Evolutionary conservation across 2,797 vertebrate species (phyloP), one percentile per base, ranked within the genome.

Genomic region (Pterois miles): DNA sequence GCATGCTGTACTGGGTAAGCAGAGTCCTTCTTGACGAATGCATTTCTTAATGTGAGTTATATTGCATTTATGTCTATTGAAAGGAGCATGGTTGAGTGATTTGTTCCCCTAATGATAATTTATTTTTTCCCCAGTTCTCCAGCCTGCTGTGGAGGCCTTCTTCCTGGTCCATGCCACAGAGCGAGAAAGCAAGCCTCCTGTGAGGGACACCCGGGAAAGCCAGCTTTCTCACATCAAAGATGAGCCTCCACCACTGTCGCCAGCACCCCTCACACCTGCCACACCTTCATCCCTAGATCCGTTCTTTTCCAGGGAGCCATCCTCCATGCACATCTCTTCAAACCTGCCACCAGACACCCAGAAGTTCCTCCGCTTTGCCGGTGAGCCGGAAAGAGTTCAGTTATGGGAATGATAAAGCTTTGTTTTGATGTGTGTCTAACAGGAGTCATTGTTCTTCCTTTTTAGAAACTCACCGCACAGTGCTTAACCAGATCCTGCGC

Each of bases 91-190:
- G 1, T 36, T 36, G 2, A 54, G 12, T 65, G 33, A 73, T 12
- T 3, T 63, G 7, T 50, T 60, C 3, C 5, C 13, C 2, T 67
- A 52, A 67, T 53, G 1, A 7, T 66, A 0, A 40, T 59, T 48
- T 14, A 20, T 5, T 71, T 52, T 68, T 63, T 34, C 2, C 12
- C 8, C 72, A 98, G 97, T 99, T 78, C 93, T 99, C 13, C 98
- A 99, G 88, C 98, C 98, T 5, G 98, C 98, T 0, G 98, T 99
- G 25, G 98, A 99, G 82, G 98, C 98, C 56, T 98, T 99, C 89
- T 99, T 99, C 92, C 86, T 99, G 20, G 98, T 99, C n/a, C 98
- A 99, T 29, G 98, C 98, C 71, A 99, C 98, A 0, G 97, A 99
- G 74, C 94, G 98, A 6, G 97, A 99, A 93, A 98, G 97, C 95